Conservation (phyloP, 2,113 vertebrate genomes). For the Antigone vipio region DNA sequence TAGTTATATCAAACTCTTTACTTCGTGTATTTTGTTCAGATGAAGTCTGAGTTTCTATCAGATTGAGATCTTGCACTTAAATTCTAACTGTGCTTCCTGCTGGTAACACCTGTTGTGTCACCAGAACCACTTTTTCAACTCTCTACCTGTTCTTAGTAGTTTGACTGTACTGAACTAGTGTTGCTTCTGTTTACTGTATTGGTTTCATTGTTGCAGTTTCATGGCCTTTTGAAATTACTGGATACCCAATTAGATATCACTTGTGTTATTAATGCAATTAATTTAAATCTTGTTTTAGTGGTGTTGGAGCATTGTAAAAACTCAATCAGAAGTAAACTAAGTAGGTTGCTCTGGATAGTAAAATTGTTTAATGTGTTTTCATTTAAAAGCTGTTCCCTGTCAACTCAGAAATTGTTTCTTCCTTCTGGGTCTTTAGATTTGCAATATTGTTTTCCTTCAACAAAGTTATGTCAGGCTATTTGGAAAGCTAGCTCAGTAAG, state of each 20-base stretch:
- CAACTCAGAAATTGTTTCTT: background rate
- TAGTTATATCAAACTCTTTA: background rate
- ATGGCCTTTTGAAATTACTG: background rate
- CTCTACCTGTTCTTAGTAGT: background rate
- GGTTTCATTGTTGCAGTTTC: background rate
- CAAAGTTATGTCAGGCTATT: background rate
- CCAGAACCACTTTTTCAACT: background rate
- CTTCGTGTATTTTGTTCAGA: background rate
- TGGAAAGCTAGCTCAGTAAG: background rate
- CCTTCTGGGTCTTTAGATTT: background rate
- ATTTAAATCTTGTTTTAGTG: background rate
- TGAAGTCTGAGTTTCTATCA: background rate
- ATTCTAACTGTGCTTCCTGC: background rate
- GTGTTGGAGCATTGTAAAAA: background rate
- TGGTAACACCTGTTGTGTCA: background rate
- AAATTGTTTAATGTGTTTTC: background rate
- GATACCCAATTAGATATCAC: background rate
- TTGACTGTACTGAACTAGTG: background rate
- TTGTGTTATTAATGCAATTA: background rate
- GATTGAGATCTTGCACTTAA: background rate
- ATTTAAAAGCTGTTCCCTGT: background rate
- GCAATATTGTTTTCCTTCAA: background rate
- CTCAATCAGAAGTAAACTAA: background rate
- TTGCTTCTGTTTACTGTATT: background rate
- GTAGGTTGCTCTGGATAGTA: background rate